These are phyloP conservation scores for Whitmania pigra DNA, from an alignment of 1,140 invertebrate species.

Conservation along the genomic window DNA sequence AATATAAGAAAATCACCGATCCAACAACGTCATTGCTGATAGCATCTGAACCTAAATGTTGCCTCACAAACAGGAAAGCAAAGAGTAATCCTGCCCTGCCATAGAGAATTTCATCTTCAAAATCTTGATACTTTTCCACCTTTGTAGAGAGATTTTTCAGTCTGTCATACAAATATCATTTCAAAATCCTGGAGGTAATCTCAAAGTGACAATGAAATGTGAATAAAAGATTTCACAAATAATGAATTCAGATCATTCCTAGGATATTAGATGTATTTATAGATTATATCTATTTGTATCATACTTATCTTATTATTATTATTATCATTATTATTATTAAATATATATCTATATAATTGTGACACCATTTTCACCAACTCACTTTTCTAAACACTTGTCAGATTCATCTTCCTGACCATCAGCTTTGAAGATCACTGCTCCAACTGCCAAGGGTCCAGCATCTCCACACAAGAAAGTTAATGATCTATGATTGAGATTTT, in stretches of 20 bases:
- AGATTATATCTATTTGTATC: no score
- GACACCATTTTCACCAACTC: constrained; percentile 9
- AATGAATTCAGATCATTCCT: neutral
- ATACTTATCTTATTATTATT: no score
- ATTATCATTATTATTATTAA: no score
- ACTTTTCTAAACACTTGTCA: constrained; percentile 36
- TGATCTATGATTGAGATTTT: constrained; percentile 42
- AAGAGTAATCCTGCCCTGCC: constrained; percentile 72
- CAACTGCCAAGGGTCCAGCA: constrained; percentile 59
- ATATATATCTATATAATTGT: no score
- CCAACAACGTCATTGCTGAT: constrained; percentile 31
- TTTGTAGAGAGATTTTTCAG: constrained; percentile 29
- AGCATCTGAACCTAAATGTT: constrained; percentile 45
- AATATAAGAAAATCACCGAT: constrained; percentile 27
- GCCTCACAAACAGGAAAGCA: constrained; percentile 42
- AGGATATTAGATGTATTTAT: no score
- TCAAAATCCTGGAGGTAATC: neutral
- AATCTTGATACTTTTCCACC: constrained; percentile 33
- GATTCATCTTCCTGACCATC: constrained; percentile 29
- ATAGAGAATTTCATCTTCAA: constrained; percentile 71
- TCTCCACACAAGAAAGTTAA: constrained; percentile 64
- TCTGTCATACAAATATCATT: constrained; percentile 28
- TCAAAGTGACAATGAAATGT: no score
- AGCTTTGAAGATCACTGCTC: constrained; percentile 52
- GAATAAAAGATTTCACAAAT: neutral